Evolutionary conservation across 92 coral and sea anemone species (phyloP), one percentile per base, ranked within the genome.

Genomic region (Siderastrea siderea): DNA sequence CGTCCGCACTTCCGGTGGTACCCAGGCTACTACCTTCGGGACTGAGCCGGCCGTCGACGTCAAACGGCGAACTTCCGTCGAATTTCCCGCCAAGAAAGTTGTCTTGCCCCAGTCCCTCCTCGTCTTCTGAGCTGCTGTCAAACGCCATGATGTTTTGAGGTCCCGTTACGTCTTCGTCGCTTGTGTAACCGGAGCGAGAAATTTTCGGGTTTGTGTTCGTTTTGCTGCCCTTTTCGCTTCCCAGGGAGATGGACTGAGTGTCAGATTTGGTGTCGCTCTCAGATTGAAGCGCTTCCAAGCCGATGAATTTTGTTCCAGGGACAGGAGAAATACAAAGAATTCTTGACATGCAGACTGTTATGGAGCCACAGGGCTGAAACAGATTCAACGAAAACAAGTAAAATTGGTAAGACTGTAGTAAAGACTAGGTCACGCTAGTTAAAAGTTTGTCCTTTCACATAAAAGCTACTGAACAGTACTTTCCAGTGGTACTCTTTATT

Each of bases 1-100:
- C 99, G 74, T 97, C 98, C 58, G 90, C 84, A 78, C 96, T 94
- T 77, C 96, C 96, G 47, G 95, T 92, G 47, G 97, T 97, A 57
- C 99, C 99, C 47, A 97, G 95, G 59, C 99, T 97, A 75, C 99
- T 97, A 68, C 98, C 99, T 82, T 97, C 99, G 77, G 99, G 97
- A 69, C 99, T 97, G 62, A 97, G 89, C 66, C 99, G 96, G 46
- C 99, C 98, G 68, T 90, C 93, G 71, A 94, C 86, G 81, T 93
- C 94, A 57, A 94, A 97, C 74, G 91, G 98, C 52, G 99, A 95
- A 48, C 93, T 88, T n/a, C 87, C 93, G 62, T 85, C 96, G 83
- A 91, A 96, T 77, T 95, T 93, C 67, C 70, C 87, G 75, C 86
- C 91, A 47, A 95, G 83, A 80, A 91, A 95, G 68, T 92, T 90